A percentile compares a stretch with the other conserved stretches of the same genome.
phyloP scores from a whole-genome alignment of 1,140 invertebrate species.

The Bemisia tabaci region DNA sequence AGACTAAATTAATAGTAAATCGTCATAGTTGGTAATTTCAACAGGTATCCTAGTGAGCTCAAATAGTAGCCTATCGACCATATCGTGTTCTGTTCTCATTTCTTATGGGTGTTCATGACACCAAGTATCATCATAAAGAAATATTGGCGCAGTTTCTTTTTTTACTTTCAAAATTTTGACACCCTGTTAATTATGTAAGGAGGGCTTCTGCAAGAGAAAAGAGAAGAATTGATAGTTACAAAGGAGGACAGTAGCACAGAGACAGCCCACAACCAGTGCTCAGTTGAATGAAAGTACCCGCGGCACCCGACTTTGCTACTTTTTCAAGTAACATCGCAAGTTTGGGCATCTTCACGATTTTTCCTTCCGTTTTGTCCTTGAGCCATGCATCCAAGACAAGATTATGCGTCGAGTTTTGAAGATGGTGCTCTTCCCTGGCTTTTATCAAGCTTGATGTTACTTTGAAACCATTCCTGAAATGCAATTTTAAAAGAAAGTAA shows the following conservation, averaged over 20 bases:
- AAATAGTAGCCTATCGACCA: too few relatives aligned
- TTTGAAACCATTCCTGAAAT: background rate
- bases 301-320: background rate
- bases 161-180: too few relatives aligned
- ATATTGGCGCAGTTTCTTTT: too few relatives aligned
- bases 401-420: background rate
- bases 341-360: background rate
- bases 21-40: too few relatives aligned
- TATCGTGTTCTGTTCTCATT: too few relatives aligned
- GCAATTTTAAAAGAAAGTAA: too few relatives aligned
- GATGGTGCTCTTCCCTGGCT: background rate
- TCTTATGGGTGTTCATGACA: too few relatives aligned
- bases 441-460: background rate
- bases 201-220: too few relatives aligned
- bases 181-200: too few relatives aligned
- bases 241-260: background rate
- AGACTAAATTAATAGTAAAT: too few relatives aligned
- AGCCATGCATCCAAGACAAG: background rate
- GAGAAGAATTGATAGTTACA: background rate
- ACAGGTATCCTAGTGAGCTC: too few relatives aligned
- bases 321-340: background rate
- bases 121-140: too few relatives aligned
- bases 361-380: background rate
- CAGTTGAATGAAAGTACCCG: background rate
- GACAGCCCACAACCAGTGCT: background rate